These are phyloP conservation scores for Pseudopodoces humilis DNA, from an alignment of 2,113 vertebrate species.

Conservation along the genomic window DNA sequence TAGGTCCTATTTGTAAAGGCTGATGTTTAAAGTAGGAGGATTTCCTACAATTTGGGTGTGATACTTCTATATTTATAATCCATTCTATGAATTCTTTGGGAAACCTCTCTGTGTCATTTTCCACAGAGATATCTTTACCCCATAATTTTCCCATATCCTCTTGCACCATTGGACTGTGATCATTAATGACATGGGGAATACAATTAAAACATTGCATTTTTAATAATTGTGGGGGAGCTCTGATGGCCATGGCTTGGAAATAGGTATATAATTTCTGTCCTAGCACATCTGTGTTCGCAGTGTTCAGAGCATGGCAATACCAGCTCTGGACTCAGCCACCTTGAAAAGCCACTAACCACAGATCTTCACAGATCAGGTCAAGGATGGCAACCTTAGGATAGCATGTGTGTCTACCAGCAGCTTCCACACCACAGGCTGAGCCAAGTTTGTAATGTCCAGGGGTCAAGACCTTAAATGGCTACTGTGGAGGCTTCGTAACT, in stretches of 20 bases:
- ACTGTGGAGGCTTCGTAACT: not conserved
- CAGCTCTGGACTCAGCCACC: not conserved
- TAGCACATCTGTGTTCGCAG: not conserved
- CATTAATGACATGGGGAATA: not conserved
- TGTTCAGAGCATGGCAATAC: not conserved
- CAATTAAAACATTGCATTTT: not conserved
- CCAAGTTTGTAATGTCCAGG: not conserved
- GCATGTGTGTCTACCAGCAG: rapidly evolving
- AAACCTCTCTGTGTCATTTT: not conserved
- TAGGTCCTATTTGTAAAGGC: not conserved
- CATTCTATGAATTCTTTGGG: not conserved
- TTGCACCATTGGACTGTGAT: not conserved
- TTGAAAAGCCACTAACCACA: not conserved
- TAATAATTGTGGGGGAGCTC: not conserved
- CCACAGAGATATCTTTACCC: not conserved
- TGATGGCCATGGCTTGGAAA: not conserved
- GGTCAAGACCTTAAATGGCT: not conserved
- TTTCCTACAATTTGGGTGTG: not conserved
- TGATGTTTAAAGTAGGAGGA: not conserved
- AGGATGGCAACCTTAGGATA: not conserved
- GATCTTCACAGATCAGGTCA: not conserved
- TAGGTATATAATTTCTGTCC: not conserved
- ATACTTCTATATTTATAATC: not conserved
- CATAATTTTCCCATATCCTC: not conserved
- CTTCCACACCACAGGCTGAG: not conserved